Conservation (phyloP, 1,140 invertebrate genomes). For the Chionoecetes opilio region DNA sequence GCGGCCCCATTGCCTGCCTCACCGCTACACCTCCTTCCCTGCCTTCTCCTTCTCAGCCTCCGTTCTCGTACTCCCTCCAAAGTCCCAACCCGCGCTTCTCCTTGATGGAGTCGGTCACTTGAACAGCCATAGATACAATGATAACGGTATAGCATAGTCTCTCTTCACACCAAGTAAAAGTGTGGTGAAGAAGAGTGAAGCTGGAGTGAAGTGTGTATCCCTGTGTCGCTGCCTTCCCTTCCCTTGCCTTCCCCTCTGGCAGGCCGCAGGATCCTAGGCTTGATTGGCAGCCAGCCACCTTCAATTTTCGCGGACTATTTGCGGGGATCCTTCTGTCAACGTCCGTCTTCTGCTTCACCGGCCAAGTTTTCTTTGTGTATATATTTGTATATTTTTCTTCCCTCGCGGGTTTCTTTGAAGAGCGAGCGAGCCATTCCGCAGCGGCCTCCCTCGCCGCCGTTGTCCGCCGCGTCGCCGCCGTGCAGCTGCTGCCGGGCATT, state of each 20-base stretch:
- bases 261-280: conserved; percentile 41
- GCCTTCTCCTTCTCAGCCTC: neutral
- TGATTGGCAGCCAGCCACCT: conserved; percentile 68
- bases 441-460: neutral
- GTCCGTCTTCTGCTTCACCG: conserved; percentile 61
- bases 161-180: neutral
- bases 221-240: neutral
- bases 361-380: conserved; percentile 57
- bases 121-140: neutral
- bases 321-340: conserved; percentile 69
- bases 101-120: neutral
- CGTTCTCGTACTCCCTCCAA: no score
- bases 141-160: neutral
- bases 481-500: conserved; percentile 23
- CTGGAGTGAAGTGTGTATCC: neutral
- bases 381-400: conserved; percentile 6
- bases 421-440: conserved; percentile 39
- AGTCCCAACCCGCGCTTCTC: neutral
- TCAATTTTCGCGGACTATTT: conserved; percentile 75
- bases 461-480: conserved; percentile 39
- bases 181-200: neutral
- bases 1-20: neutral
- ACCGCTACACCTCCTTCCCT: neutral
- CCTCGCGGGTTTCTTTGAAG: conserved; percentile 10
- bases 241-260: neutral